Conservation (phyloP, 2,113 vertebrate species). For the Archocentrus centrarchus region DNA sequence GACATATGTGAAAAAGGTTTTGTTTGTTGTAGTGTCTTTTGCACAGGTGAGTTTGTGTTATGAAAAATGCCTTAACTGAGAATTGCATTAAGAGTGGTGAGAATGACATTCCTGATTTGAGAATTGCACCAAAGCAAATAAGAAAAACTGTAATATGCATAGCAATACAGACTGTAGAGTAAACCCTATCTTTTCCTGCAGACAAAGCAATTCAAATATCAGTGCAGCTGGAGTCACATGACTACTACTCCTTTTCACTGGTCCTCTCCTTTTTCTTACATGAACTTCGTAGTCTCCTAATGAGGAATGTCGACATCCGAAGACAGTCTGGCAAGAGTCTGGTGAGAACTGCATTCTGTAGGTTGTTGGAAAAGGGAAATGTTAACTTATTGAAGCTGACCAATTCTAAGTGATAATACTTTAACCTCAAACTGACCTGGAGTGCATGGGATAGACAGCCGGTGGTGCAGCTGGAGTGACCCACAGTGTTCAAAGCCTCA, state of each 20-base stretch:
- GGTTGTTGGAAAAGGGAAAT: background rate
- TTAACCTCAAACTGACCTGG: constrained; percentile 71
- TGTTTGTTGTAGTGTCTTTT: too few relatives aligned
- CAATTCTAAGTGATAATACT: background rate
- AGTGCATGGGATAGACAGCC: constrained; percentile 81
- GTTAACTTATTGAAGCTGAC: background rate
- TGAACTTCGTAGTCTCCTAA: constrained; percentile 34
- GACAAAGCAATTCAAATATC: background rate
- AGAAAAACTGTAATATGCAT: background rate
- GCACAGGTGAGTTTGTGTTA: too few relatives aligned
- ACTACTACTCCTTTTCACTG: constrained; percentile 45
- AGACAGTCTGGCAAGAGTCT: constrained; percentile 75
- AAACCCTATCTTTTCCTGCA: background rate
- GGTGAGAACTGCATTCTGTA: constrained; percentile 60
- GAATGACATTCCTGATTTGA: too few relatives aligned
- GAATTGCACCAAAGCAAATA: too few relatives aligned
- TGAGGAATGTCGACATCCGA: constrained; percentile 64
- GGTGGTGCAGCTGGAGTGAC: constrained; percentile 74
- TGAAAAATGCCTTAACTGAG: too few relatives aligned
- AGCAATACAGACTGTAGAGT: background rate
- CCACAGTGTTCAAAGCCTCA: constrained; percentile 84
- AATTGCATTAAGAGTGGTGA: too few relatives aligned
- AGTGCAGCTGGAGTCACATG: background rate
- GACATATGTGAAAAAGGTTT: too few relatives aligned
- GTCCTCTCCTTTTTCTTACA: background rate